Conservation (phyloP, 1,140 invertebrate genomes). For the Temnothorax curvispinosus region DNA sequence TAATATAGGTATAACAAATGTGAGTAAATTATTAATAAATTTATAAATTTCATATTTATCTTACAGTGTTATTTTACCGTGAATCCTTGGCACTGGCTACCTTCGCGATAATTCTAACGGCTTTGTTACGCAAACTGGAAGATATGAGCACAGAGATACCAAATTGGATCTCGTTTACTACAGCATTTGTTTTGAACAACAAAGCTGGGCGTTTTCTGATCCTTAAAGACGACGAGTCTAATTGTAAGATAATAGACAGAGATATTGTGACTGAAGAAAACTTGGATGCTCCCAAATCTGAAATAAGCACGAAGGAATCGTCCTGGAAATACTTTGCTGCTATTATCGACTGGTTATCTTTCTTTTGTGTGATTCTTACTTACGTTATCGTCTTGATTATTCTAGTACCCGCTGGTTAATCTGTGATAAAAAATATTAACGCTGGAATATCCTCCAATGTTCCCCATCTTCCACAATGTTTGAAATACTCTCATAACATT, state of each 20-base stretch:
- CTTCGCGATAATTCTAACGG: conserved; percentile 83
- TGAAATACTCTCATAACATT: no score
- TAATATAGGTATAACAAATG: neutral
- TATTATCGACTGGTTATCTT: conserved; percentile 77
- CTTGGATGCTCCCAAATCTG: conserved; percentile 38
- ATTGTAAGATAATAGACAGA: conserved; percentile 33
- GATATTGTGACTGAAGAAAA: conserved; percentile 65
- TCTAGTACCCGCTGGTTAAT: conserved; percentile 63
- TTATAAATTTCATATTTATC: neutral
- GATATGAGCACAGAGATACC: conserved; percentile 69
- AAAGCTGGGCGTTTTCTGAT: conserved; percentile 74
- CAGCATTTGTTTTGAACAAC: conserved; percentile 73
- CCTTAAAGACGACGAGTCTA: conserved; percentile 54
- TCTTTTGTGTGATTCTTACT: conserved; percentile 68
- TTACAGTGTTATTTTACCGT: conserved; percentile 84
- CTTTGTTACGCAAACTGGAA: conserved; percentile 80
- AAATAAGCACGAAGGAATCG: neutral
- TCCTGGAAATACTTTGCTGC: conserved; percentile 77
- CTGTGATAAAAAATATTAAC: neutral
- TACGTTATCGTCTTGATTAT: conserved; percentile 76
- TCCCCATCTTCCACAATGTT: neutral
- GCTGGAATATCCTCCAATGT: neutral
- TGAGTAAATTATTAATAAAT: neutral
- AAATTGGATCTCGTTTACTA: conserved; percentile 72
- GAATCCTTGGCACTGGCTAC: conserved; percentile 83